Conservation (phyloP, 2,888 invertebrate genomes). For the Nymphalis c-album region DNA sequence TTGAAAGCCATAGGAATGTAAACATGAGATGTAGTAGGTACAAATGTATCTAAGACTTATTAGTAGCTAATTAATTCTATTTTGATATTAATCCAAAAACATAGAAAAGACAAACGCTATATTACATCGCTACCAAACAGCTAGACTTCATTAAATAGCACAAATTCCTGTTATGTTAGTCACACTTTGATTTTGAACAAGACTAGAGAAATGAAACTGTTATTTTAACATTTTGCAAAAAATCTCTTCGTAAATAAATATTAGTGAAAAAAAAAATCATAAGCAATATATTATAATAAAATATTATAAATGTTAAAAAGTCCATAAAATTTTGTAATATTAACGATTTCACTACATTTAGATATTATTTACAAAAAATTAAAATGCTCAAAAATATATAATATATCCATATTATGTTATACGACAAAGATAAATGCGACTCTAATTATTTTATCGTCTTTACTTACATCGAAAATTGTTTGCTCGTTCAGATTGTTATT, state of each 20-base stretch:
- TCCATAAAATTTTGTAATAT: conserved; percentile 63
- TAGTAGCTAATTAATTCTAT: conserved; percentile 12
- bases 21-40: conserved; percentile 1
- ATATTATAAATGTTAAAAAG: conserved; percentile 31
- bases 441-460: conserved; percentile 26
- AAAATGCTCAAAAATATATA: conserved; percentile 65
- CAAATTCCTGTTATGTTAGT: conserved; percentile 18
- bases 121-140: conserved; percentile 10
- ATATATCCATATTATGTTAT: conserved; percentile 47
- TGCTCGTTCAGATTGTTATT: conserved; percentile 36
- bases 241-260: conserved; percentile 10
- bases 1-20: conserved; percentile 18
- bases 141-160: conserved; percentile 5
- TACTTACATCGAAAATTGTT: conserved; percentile 45
- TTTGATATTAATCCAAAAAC: conserved; percentile 7
- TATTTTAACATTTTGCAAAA: background rate
- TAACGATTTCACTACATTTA: conserved; percentile 62
- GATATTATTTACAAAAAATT: conserved; percentile 66
- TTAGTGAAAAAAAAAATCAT: conserved; percentile 22
- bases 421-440: conserved; percentile 15
- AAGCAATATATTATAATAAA: conserved; percentile 26
- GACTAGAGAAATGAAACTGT: conserved; percentile 3
- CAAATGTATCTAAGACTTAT: conserved; percentile 15
- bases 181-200: conserved; percentile 18
- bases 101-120: conserved; percentile 7